Evolutionary conservation across 2,797 vertebrate species (phyloP).

Genomic region (Clarias platycephalus): DNA sequence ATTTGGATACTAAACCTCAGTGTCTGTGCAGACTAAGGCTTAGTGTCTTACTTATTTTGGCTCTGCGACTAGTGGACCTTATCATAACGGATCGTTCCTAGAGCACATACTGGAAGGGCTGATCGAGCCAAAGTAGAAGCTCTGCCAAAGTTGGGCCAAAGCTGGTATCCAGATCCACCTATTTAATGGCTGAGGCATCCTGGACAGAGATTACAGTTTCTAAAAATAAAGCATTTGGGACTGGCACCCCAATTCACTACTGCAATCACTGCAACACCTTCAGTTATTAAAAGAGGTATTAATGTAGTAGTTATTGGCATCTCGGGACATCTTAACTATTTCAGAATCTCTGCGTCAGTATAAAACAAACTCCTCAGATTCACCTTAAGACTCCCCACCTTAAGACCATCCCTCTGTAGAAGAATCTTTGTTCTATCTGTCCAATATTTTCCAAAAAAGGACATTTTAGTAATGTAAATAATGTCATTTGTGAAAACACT

Average conservation of each 20-base stretch:
- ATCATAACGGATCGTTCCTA: conserved; percentile 75
- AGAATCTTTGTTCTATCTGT: not conserved
- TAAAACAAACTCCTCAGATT: conserved; percentile 12
- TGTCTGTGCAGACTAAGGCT: conserved; percentile 74
- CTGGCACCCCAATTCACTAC: conserved; percentile 76
- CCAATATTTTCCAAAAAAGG: not conserved
- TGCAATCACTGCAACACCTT: conserved; percentile 76
- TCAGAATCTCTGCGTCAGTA: not conserved
- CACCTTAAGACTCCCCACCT: conserved; percentile 72
- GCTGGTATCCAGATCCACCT: conserved; percentile 68
- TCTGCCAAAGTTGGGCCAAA: conserved; percentile 78
- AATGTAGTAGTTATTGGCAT: not conserved
- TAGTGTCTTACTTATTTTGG: conserved; percentile 70
- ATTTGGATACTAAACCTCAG: conserved; percentile 64
- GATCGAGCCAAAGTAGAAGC: too few relatives aligned
- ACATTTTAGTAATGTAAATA: not conserved
- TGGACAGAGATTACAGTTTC: conserved; percentile 76
- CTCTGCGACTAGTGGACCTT: conserved; percentile 73
- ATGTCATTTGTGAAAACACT: conserved; percentile 39
- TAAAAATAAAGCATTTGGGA: conserved; percentile 76
- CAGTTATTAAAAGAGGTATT: not conserved
- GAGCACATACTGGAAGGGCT: conserved; percentile 76
- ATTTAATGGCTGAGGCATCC: conserved; percentile 71
- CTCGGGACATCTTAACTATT: not conserved
- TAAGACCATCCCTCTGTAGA: conserved; percentile 74